phyloP scores from a whole-genome alignment of 2,113 vertebrate genomes.

The Gambusia holbrooki region DNA sequence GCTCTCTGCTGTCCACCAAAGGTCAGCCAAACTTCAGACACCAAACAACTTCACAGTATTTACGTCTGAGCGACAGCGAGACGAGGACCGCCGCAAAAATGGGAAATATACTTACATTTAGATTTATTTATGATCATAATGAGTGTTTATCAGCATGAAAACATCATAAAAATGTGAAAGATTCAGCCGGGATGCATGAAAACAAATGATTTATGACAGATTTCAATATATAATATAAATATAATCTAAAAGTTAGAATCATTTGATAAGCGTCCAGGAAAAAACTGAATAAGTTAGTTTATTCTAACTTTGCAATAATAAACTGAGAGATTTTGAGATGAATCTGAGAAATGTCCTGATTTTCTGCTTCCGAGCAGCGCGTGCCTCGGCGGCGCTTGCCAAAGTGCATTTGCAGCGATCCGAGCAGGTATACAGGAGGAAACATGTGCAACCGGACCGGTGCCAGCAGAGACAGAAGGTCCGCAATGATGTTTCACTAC shows the following conservation, averaged over 20 bases:
- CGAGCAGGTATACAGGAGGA: conserved; percentile 78
- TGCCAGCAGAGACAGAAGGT: conserved; percentile 79
- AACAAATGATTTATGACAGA: too few relatives aligned
- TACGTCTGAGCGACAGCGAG: not conserved
- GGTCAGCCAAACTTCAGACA: conserved; percentile 72
- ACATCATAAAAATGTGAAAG: too few relatives aligned
- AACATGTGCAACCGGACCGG: conserved; percentile 76
- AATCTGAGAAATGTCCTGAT: too few relatives aligned
- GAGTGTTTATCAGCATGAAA: too few relatives aligned
- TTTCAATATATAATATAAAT: too few relatives aligned
- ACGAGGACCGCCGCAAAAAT: not conserved
- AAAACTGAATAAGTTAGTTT: too few relatives aligned
- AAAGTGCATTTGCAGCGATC: conserved; percentile 72
- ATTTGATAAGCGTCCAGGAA: too few relatives aligned
- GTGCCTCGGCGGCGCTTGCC: conserved; percentile 61
- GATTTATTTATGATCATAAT: too few relatives aligned
- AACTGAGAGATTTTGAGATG: too few relatives aligned
- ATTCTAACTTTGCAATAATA: too few relatives aligned
- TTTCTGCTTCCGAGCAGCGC: conserved; percentile 54
- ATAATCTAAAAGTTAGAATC: too few relatives aligned
- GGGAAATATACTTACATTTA: not conserved
- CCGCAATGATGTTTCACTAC: conserved; percentile 79
- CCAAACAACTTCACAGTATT: conserved; percentile 49
- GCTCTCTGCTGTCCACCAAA: conserved; percentile 73
- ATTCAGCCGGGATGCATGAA: too few relatives aligned